phyloP scores from a whole-genome alignment of 2,113 vertebrate species.

The Ptychochromis oligacanthus region DNA sequence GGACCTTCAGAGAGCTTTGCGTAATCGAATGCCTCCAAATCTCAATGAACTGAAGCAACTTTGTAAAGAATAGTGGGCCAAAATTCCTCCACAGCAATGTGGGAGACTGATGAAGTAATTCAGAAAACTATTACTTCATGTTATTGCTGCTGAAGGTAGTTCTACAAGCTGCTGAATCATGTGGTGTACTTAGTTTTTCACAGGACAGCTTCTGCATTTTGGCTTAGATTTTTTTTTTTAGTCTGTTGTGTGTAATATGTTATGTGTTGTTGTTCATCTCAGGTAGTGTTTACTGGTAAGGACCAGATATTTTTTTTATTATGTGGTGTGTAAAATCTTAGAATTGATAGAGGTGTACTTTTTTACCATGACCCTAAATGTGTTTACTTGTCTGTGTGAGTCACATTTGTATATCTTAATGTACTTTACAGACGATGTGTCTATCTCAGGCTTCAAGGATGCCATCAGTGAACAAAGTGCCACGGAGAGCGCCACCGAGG shows the following conservation, averaged over 20 bases:
- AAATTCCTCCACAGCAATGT: background rate
- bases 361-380: background rate
- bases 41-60: background rate
- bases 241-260: too few relatives aligned
- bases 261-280: too few relatives aligned
- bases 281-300: too few relatives aligned
- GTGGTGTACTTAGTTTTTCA: background rate
- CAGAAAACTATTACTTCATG: background rate
- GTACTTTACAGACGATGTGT: slow-evolving; percentile 81
- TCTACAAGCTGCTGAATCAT: background rate
- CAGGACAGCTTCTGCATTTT: too few relatives aligned
- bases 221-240: too few relatives aligned
- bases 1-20: background rate
- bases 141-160: background rate
- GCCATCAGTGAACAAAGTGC: slow-evolving; percentile 80
- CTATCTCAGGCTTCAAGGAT: slow-evolving; percentile 82
- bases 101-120: rapidly evolving
- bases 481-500: slow-evolving; percentile 78
- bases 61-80: background rate
- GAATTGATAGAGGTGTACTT: rapidly evolving
- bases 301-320: background rate
- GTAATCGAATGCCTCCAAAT: background rate
- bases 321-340: background rate
- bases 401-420: background rate
- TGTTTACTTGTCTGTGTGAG: background rate